Percentiles rank a stretch among this genome's conserved stretches.
Conservation (phyloP, 2,797 vertebrate genomes). For the Cygnus olor region DNA sequence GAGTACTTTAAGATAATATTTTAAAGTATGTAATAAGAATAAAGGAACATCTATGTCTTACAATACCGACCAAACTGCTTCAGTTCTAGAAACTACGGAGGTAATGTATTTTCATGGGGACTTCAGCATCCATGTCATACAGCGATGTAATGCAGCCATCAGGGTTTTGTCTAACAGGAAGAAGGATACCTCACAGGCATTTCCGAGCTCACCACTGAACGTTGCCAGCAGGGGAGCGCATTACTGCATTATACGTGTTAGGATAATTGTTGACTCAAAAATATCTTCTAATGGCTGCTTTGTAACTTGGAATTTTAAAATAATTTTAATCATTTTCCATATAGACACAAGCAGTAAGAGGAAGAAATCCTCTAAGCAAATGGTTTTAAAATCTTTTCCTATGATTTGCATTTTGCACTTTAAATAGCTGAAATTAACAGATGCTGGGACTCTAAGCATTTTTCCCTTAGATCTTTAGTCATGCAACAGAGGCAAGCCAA, state of each 20-base stretch:
- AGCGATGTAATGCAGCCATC: neutral
- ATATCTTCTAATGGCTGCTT: neutral
- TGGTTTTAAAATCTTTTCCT: neutral
- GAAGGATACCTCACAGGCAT: neutral
- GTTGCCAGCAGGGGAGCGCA: neutral
- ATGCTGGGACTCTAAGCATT: conserved; percentile 46
- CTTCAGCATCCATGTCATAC: neutral
- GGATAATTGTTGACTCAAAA: conserved; percentile 8
- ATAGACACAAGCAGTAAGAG: neutral
- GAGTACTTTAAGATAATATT: conserved; percentile 46
- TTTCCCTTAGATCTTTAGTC: conserved; percentile 37
- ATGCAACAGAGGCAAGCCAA: conserved; percentile 40
- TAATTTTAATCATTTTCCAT: neutral
- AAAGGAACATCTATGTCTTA: conserved; percentile 33
- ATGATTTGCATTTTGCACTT: conserved; percentile 32
- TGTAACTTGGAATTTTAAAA: conserved; percentile 14
- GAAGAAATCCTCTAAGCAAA: conserved; percentile 1
- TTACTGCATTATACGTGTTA: neutral
- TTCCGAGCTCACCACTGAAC: neutral
- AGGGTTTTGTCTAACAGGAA: neutral
- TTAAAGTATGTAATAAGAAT: conserved; percentile 41
- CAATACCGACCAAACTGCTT: conserved; percentile 29
- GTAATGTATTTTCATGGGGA: neutral
- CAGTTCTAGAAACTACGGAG: conserved; percentile 12
- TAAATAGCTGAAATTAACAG: conserved; percentile 52